Conservation (phyloP, 2,888 invertebrate genomes). For the Cremastobaeus sp. region DNA sequence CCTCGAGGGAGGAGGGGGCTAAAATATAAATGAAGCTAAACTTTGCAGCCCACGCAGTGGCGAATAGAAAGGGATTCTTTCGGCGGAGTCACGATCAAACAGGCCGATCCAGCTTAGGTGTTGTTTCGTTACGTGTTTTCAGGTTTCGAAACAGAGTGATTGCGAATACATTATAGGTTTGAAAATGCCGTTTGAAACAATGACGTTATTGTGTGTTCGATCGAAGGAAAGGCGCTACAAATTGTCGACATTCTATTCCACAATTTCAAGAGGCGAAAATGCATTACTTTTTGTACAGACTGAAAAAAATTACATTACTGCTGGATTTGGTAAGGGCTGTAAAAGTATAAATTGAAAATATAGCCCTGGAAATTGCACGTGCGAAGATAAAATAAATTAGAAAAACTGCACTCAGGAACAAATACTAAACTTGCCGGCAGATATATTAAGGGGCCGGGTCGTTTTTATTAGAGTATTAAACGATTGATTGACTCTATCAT, state of each 20-base stretch:
- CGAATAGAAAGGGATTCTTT: conserved; percentile 40
- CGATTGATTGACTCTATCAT: conserved; percentile 16
- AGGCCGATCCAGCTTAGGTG: conserved; percentile 12
- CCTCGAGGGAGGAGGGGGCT: too few species aligned
- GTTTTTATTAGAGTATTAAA: conserved; percentile 8
- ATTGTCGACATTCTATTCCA: conserved; percentile 28
- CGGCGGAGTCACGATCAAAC: conserved; percentile 25
- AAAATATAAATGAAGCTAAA: conserved; percentile 37
- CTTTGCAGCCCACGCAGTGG: conserved; percentile 37
- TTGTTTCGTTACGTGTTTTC: conserved; percentile 16
- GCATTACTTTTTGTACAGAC: neutral
- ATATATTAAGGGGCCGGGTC: too few species aligned
- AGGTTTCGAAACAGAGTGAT: conserved; percentile 41
- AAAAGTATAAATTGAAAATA: too few species aligned
- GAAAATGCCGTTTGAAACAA: conserved; percentile 46
- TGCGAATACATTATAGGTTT: conserved; percentile 31
- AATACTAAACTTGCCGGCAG: too few species aligned
- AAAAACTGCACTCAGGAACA: too few species aligned
- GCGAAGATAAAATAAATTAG: too few species aligned
- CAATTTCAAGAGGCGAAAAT: too few species aligned
- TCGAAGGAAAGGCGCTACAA: conserved; percentile 1
- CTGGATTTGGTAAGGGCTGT: too few species aligned
- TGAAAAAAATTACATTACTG: too few species aligned
- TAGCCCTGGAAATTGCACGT: too few species aligned
- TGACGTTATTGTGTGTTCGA: conserved; percentile 34